Percentiles rank a stretch among this genome's conserved stretches.
These are phyloP conservation scores for Athene noctua DNA, from an alignment of 2,113 vertebrate species.

Conservation along the genomic window DNA sequence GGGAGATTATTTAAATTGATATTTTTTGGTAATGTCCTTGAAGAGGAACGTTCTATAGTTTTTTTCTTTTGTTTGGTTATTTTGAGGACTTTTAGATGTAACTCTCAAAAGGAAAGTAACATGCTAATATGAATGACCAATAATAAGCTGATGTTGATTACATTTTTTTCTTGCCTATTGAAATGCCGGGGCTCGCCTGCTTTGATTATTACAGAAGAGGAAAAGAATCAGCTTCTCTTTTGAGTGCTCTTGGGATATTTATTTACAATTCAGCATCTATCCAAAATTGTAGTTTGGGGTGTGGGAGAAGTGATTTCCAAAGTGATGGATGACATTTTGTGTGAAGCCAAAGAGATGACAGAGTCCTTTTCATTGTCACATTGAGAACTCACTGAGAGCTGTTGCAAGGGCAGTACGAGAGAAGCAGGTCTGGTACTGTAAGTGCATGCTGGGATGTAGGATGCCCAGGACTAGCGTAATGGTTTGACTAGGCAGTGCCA, in stretches of 20 bases:
- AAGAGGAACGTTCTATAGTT: constrained; percentile 7
- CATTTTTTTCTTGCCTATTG: not conserved
- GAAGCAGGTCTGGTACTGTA: not conserved
- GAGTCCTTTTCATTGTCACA: not conserved
- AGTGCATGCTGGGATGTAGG: not conserved
- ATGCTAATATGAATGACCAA: not conserved
- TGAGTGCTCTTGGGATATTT: constrained; percentile 11
- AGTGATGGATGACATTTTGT: constrained; percentile 39
- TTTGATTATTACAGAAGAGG: not conserved
- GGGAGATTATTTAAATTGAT: constrained; percentile 17
- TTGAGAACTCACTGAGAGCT: not conserved
- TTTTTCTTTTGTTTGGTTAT: not conserved
- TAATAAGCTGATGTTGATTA: not conserved
- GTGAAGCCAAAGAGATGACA: not conserved
- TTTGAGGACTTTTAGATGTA: not conserved
- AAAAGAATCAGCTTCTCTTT: not conserved
- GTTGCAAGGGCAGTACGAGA: not conserved
- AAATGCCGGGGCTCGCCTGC: not conserved
- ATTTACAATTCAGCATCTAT: constrained; percentile 22
- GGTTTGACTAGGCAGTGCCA: not conserved
- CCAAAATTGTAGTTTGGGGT: not conserved
- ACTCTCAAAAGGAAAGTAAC: not conserved
- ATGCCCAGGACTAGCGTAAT: not conserved
- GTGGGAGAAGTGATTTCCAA: not conserved
- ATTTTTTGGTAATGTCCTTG: not conserved